Base-by-base conservation (phyloP, 2,888 invertebrate species). In the Erynnis tages region DNA sequence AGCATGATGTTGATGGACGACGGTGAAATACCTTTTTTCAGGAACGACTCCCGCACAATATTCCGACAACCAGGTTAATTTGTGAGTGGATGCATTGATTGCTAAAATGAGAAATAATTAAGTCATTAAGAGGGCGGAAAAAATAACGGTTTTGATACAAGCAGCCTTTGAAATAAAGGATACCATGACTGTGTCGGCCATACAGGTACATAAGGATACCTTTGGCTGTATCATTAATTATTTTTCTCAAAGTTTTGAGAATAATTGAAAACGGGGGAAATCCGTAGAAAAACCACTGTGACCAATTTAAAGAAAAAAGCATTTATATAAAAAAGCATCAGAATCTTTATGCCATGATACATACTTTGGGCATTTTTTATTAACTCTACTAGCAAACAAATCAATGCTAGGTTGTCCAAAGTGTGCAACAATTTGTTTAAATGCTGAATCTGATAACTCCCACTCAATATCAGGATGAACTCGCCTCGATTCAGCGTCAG, bases 401-500 rank as follows among this genome's bases (percentile, higher is more conserved):
- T n/a, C n/a, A n/a, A n/a, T n/a, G n/a, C n/a, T n/a, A n/a, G n/a
- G n/a, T n/a, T n/a, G n/a, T n/a, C n/a, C n/a, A n/a, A n/a, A n/a
- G n/a, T n/a, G n/a, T n/a, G n/a, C n/a, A n/a, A n/a, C n/a, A n/a
- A n/a, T n/a, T n/a, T n/a, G n/a, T n/a, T n/a, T n/a, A n/a, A n/a
- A n/a, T n/a, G n/a, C n/a, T n/a, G n/a, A n/a, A n/a, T n/a, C n/a
- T n/a, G n/a, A n/a, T n/a, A n/a, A n/a, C n/a, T n/a, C n/a, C n/a
- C n/a, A n/a, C n/a, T n/a, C n/a, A n/a, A n/a, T n/a, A n/a, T n/a
- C n/a, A n/a, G n/a, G n/a, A n/a, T n/a, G n/a, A n/a, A n/a, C n/a
- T n/a, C n/a, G n/a, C n/a, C n/a, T n/a, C 1, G 54, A 57, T 13
- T 58, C 58, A 1, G 37, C 44, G 10, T 58, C 56, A 5, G 58